These are phyloP conservation scores for Mycetomoellerius zeteki DNA, from an alignment of 1,140 invertebrate species.

Conservation along the genomic window DNA sequence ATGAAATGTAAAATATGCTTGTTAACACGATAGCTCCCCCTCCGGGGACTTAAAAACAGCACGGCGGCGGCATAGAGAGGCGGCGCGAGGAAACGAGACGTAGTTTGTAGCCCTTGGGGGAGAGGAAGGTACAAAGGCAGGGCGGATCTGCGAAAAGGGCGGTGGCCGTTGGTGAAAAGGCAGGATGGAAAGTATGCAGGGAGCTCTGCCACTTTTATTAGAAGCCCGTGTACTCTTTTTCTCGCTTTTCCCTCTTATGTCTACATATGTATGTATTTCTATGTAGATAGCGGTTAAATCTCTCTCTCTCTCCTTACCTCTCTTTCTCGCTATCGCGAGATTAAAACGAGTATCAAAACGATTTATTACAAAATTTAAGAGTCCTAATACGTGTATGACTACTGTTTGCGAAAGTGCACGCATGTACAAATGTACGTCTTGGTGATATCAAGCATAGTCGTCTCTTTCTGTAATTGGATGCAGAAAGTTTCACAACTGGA, in stretches of 20 bases:
- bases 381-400: background rate
- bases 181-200: conserved; percentile 29
- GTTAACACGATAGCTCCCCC: conserved; percentile 75
- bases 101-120: conserved; percentile 20
- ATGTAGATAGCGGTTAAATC: background rate
- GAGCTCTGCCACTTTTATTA: conserved; percentile 75
- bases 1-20: conserved; percentile 86
- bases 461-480: conserved; percentile 35
- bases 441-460: background rate
- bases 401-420: background rate
- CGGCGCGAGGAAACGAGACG: conserved; percentile 14
- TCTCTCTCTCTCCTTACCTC: background rate
- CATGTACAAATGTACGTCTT: conserved; percentile 3
- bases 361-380: conserved; percentile 9
- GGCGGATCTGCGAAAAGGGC: conserved; percentile 4
- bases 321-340: no score
- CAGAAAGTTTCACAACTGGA: conserved; percentile 15
- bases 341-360: no score
- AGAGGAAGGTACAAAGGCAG: background rate
- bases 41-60: conserved; percentile 47
- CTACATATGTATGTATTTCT: conserved; percentile 4
- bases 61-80: background rate
- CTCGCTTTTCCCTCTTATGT: conserved; percentile 3
- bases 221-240: conserved; percentile 51
- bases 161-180: conserved; percentile 25